Evolutionary conservation across 2,113 vertebrate genomes (phyloP), one percentile per base, ranked within the genome.

Genomic region (Plectropomus leopardus): DNA sequence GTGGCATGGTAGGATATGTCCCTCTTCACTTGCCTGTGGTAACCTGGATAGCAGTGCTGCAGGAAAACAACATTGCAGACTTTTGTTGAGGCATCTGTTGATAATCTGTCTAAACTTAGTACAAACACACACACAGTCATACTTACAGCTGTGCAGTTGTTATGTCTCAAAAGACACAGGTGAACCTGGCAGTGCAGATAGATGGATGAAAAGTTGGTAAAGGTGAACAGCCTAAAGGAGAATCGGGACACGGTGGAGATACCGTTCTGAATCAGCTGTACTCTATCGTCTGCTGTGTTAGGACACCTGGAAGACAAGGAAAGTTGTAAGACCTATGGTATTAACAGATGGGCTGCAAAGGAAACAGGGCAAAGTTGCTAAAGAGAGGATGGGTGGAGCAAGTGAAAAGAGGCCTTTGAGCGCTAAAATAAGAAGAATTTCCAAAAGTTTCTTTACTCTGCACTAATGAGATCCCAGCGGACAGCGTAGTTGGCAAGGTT

Each of bases 401-500:
- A 44, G 8, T 10, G 8, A 19, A 58, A 17, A 58, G 4, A 60
- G 21, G 17, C n/a, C n/a, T n/a, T 24, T 53, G 13, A 10, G 9
- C 21, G 0, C 15, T 23, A 7, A 64, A 3, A 85, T 3, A 82
- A 45, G 34, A 50, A 23, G 7, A 50, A 87, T n/a, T n/a, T 13
- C 5, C 5, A 28, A 17, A 7, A 23, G 19, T 3, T 58, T 1
- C 1, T 57, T 75, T 88, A 95, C 94, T 88, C 79, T 19, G 51
- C 36, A 0, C 1, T 47, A 13, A 95, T 87, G 60, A 95, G 93
- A 73, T 93, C 77, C 94, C 93, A 92, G 63, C 53, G 86, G 55
- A 91, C 45, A 17, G 57, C 51, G 68, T 83, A 65, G 4, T 13
- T 77, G 1, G 83, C 51, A 0, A 76, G 4, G 3, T 86, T 89